Conservation (phyloP, 2,888 invertebrate genomes). For the Resseliella maxima region DNA sequence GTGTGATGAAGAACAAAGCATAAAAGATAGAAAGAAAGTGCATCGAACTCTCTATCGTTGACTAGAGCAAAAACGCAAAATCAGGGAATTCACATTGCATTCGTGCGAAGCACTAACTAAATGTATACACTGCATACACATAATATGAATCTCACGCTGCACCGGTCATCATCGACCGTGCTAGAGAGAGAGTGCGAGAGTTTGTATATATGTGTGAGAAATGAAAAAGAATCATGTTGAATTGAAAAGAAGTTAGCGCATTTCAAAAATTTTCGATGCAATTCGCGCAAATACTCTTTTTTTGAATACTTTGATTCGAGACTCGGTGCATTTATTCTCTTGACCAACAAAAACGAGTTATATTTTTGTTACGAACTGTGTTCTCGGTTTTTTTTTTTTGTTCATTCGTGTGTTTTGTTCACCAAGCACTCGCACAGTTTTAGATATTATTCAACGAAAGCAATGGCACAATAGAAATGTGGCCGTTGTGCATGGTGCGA, state of each 20-base stretch:
- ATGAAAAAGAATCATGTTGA: background rate
- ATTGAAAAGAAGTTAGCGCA: constrained; percentile 29
- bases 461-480: constrained; percentile 35
- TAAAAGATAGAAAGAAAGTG: constrained; percentile 32
- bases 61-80: constrained; percentile 26
- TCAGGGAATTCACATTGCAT: constrained; percentile 12
- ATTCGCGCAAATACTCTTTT: constrained; percentile 16
- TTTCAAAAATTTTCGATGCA: constrained; percentile 22
- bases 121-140: background rate
- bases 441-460: background rate
- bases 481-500: background rate
- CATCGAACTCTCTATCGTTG: constrained; percentile 47
- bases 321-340: background rate
- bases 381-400: background rate
- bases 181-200: no score
- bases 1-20: background rate
- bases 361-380: constrained; percentile 9
- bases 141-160: background rate
- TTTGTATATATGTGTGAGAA: no score
- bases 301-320: background rate
- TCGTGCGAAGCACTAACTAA: background rate
- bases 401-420: background rate
- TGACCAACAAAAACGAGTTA: constrained; percentile 8
- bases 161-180: background rate
- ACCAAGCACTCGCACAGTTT: background rate